Percentiles rank a stretch among this genome's conserved stretches.
phyloP scores from a whole-genome alignment of 2,888 invertebrate genomes.

The Microplitis deprimator region DNA sequence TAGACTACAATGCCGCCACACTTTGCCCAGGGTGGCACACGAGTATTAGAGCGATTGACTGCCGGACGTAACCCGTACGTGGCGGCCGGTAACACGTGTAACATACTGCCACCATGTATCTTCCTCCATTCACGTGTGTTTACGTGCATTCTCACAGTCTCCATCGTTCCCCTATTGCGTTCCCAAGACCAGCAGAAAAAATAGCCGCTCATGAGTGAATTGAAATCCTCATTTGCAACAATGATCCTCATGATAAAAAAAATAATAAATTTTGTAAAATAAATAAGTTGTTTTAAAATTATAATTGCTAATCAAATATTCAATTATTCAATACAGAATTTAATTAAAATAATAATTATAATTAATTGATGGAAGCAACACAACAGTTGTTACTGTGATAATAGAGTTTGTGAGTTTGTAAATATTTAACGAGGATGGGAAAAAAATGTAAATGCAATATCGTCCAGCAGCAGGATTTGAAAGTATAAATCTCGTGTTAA shows the following conservation, averaged over 20 bases:
- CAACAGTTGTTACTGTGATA: neutral
- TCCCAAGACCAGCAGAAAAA: slow-evolving; percentile 42
- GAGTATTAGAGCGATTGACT: slow-evolving; percentile 72
- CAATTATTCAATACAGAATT: neutral
- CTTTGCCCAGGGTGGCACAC: slow-evolving; percentile 53
- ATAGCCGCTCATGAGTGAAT: neutral
- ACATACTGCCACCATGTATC: slow-evolving; percentile 70
- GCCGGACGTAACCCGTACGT: slow-evolving; percentile 70
- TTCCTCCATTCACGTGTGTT: slow-evolving; percentile 65
- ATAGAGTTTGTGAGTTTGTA: neutral
- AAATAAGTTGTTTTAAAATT: neutral
- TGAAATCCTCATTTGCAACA: neutral
- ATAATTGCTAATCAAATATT: neutral
- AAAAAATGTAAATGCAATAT: slow-evolving; percentile 70
- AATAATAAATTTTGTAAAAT: neutral
- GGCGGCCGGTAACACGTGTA: slow-evolving; percentile 70
- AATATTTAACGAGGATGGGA: slow-evolving; percentile 57
- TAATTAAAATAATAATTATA: neutral
- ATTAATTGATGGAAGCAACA: too few species aligned
- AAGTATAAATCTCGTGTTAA: slow-evolving; percentile 70
- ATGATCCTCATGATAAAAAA: neutral
- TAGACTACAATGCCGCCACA: slow-evolving; percentile 26
- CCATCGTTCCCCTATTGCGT: slow-evolving; percentile 54
- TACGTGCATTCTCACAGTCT: slow-evolving; percentile 54
- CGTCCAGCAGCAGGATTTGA: slow-evolving; percentile 55